Evolutionary conservation across 2,113 vertebrate genomes (phyloP), one percentile per base, ranked within the genome.

Genomic region (Hylia prasina): DNA sequence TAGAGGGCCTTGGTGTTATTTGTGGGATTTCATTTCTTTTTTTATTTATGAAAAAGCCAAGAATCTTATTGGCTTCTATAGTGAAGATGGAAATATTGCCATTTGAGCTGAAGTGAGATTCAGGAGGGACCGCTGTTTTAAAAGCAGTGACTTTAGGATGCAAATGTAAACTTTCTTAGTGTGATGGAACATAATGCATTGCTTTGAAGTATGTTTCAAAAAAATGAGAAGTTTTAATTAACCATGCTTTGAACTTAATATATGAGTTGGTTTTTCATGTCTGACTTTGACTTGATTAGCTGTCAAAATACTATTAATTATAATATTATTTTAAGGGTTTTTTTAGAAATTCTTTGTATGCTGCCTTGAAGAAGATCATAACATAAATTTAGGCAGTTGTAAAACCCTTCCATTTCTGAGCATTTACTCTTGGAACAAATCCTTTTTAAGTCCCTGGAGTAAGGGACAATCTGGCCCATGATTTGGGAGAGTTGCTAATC

Each of bases 201-300:
- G 19, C 44, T 91, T 35, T 75, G 47, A 88, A 65, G 10, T 28
- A n/a, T 30, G 17, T 90, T 90, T 90, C 56, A 37, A 71, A 80
- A 94, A 94, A 83, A 35, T 24, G 6, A 73, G 27, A 73, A 44
- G 17, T 85, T 27, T 30, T 82, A 82, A 84, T 91, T 92, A 87
- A 69, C 87, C 13, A 47, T 77, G 9, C 63, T 93, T 88, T 94
- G 33, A 91, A 80, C 21, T 82, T 66, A 47, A 15, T 33, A 25
- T 24, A 20, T 1, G 1, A 42, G 19, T 28, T 78, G 64, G 44
- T 18, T 93, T 90, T 53, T 90, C 39, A 83, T 65, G 24, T 65
- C 53, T 72, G 47, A 90, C 42, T 87, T 86, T 73, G 37, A 61
- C 39, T 89, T 80, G 58, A 37, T 75, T 64, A 88, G 15, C 12